Evolutionary conservation across 2,113 vertebrate genomes (phyloP), one percentile per base, ranked within the genome.

Genomic region (Mirza zaza): DNA sequence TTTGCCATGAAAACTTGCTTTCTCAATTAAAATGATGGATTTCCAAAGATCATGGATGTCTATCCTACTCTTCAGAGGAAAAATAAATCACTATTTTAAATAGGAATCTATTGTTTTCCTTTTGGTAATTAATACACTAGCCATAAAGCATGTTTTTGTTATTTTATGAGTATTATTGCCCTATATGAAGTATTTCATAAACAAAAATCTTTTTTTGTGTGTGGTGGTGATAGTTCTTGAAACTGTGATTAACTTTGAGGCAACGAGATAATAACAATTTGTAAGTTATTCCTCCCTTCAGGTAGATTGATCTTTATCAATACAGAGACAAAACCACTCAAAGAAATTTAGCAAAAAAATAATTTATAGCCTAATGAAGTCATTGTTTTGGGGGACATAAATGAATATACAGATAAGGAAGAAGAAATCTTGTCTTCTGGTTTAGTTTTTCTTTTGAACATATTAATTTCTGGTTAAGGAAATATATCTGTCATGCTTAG

Each of bases 401-500:
- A 80, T 68, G 50, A 90, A 5, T 1, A 92, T 85, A 89, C 1
- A 87, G 57, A 89, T 89, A 96, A 93, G 34, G 52, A 70, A 91
- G 81, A 94, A 81, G 45, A 96, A 86, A 90, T 93, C 25, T 68
- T 85, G 45, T 75, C 2, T 70, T 97, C 94, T 80, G 8, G 4
- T 76, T 76, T 93, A 50, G 27, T 36, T 93, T 95, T 95, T 85
- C 63, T 93, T 95, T 96, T 48, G 81, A 70, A 75, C 79, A 94
- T 76, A 95, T 87, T 90, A 70, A 97, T 95, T 96, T 97, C 17
- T 84, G 34, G 39, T 91, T 97, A 65, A 68, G 32, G 70, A 89
- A 92, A 87, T 97, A 90, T 61, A 97, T 93, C 63, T 95, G 52
- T 42, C 83, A 90, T 42, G 82, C 89, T 97, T 73, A 91, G 34